Evolutionary conservation across 2,888 invertebrate species (phyloP).

Genomic region (Cerastis rubricosa): DNA sequence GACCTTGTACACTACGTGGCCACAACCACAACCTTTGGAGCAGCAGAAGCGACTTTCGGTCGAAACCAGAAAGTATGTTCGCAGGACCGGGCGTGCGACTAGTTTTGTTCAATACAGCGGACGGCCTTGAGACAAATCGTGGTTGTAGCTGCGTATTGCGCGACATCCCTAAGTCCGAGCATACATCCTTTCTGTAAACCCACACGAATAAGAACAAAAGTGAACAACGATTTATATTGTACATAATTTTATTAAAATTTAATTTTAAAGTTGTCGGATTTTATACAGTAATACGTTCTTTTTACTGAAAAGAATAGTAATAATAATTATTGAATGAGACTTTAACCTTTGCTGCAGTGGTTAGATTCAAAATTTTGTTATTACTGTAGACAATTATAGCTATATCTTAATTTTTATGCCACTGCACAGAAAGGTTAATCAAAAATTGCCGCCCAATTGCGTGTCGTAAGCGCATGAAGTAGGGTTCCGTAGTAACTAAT

Average conservation of each 20-base stretch:
- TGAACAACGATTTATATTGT: slow-evolving; percentile 49
- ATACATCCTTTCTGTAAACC: slow-evolving; percentile 5
- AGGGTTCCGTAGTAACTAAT: slow-evolving; percentile 43
- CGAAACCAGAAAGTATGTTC: not conserved
- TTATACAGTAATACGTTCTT: slow-evolving; percentile 32
- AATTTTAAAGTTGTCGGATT: slow-evolving; percentile 46
- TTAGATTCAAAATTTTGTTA: slow-evolving; percentile 42
- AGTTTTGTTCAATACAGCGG: not conserved
- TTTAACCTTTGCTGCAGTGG: slow-evolving; percentile 60
- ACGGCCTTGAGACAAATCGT: not conserved
- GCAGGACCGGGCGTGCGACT: not conserved
- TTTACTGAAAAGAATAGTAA: slow-evolving; percentile 32
- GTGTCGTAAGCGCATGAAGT: slow-evolving; percentile 12
- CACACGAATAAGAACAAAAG: slow-evolving; percentile 26
- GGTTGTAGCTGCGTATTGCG: not conserved
- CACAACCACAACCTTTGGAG: not conserved
- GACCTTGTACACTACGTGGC: not conserved
- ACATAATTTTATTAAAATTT: slow-evolving; percentile 35
- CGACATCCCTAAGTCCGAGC: not conserved
- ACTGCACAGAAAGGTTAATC: slow-evolving; percentile 57
- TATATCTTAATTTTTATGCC: slow-evolving; percentile 43
- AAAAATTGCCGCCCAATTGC: slow-evolving; percentile 46
- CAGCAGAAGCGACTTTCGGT: not conserved
- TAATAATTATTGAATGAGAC: slow-evolving; percentile 46
- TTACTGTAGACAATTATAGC: slow-evolving; percentile 52